Evolutionary conservation across 2,797 vertebrate genomes (phyloP).

Genomic region (Microctenopoma stevenorrisi): DNA sequence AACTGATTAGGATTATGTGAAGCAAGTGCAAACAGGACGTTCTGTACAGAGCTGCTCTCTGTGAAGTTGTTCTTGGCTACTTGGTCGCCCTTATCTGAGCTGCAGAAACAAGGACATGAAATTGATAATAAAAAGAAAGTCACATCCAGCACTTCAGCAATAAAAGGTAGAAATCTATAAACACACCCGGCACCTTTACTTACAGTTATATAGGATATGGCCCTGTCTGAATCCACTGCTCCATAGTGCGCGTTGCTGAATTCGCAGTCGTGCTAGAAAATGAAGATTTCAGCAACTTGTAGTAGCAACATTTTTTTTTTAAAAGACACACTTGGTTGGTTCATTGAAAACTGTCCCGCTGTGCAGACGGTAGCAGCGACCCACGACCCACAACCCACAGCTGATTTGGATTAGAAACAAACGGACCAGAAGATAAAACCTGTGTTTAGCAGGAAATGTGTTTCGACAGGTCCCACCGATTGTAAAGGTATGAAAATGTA

Average conservation of each 20-base stretch:
- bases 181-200: slow-evolving; percentile 47
- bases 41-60: not conserved
- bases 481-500: not conserved
- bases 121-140: slow-evolving; percentile 9
- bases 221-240: slow-evolving; percentile 57
- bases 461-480: not conserved
- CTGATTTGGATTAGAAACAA: not conserved
- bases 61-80: slow-evolving; percentile 4
- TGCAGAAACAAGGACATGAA: slow-evolving; percentile 49
- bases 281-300: slow-evolving; percentile 30
- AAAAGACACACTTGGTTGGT: slow-evolving; percentile 8
- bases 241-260: slow-evolving; percentile 48
- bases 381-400: not conserved
- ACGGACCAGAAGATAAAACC: slow-evolving; percentile 2
- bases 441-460: slow-evolving; percentile 21
- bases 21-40: slow-evolving; percentile 1
- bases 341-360: slow-evolving; percentile 34
- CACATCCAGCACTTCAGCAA: not conserved
- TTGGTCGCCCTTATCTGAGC: slow-evolving; percentile 51
- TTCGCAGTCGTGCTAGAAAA: slow-evolving; percentile 64
- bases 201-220: slow-evolving; percentile 77
- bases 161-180: not conserved
- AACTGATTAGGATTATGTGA: not conserved
- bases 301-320: not conserved
- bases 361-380: slow-evolving; percentile 20